Conservation (phyloP, 2,797 vertebrate species). For the Melanotaenia trifasciata region DNA sequence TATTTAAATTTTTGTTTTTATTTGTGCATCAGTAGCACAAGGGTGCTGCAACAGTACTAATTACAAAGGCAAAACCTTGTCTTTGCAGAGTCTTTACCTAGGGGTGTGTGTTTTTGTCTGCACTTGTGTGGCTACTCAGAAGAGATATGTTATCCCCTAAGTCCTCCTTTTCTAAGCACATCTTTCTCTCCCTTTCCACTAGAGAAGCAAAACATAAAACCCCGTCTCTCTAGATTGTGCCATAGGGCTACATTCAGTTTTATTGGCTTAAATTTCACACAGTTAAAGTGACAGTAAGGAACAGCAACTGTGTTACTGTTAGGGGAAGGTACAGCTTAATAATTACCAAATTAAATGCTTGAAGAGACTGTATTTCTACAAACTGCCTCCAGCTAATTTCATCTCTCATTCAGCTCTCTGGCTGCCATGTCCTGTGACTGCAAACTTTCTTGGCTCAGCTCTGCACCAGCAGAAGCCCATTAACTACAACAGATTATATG, state of each 20-base stretch:
- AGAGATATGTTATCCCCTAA: slow-evolving; percentile 20
- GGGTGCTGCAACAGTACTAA: slow-evolving; percentile 30
- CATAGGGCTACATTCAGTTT: slow-evolving; percentile 47
- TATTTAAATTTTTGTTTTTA: slow-evolving; percentile 11
- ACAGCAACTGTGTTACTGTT: slow-evolving; percentile 33
- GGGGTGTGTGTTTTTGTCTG: slow-evolving; percentile 18
- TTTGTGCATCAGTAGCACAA: slow-evolving; percentile 3
- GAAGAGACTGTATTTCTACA: slow-evolving; percentile 48
- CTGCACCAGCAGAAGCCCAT: slow-evolving; percentile 49
- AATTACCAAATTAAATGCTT: slow-evolving; percentile 71
- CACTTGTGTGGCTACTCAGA: slow-evolving; percentile 22
- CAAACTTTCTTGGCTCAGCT: slow-evolving; percentile 35
- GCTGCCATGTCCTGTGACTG: slow-evolving; percentile 39
- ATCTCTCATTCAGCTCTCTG: slow-evolving; percentile 46
- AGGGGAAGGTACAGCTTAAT: slow-evolving; percentile 51
- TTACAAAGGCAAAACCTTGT: slow-evolving; percentile 44
- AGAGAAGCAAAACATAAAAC: slow-evolving; percentile 28
- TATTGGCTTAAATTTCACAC: slow-evolving; percentile 47
- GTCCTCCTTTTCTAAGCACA: slow-evolving; percentile 15
- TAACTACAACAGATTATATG: slow-evolving; percentile 64
- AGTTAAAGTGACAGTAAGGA: slow-evolving; percentile 64
- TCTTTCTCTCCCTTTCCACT: neutral
- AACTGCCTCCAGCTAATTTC: slow-evolving; percentile 58
- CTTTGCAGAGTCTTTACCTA: slow-evolving; percentile 10
- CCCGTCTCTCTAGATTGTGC: slow-evolving; percentile 18